These are phyloP conservation scores for Tursiops truncatus DNA, from an alignment of 2,113 vertebrate species.

Conservation along the genomic window DNA sequence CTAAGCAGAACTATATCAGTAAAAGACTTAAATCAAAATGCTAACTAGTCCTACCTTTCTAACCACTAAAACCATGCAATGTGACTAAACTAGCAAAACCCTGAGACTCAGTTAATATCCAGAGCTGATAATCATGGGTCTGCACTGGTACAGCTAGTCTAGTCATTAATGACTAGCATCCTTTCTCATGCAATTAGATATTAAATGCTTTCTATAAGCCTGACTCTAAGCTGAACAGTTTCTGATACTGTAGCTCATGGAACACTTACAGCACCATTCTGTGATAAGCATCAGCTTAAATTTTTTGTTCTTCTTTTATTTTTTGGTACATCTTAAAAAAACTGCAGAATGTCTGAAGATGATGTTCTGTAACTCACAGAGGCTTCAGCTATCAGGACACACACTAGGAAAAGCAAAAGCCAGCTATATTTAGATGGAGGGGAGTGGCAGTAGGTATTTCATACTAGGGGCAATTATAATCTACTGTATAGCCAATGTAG, in stretches of 20 bases:
- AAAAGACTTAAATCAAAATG: conserved; percentile 55
- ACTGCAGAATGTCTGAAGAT: not conserved
- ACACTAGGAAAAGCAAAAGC: not conserved
- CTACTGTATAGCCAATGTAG: conserved; percentile 45
- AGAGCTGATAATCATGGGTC: not conserved
- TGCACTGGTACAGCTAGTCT: not conserved
- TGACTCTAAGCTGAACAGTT: not conserved
- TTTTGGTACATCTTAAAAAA: not conserved
- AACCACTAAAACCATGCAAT: not conserved
- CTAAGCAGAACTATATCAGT: conserved; percentile 21
- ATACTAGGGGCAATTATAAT: conserved; percentile 49
- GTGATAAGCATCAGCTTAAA: not conserved
- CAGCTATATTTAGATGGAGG: conserved; percentile 46
- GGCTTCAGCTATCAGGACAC: not conserved
- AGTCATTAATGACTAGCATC: not conserved
- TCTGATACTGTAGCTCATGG: not conserved
- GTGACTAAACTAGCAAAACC: not conserved
- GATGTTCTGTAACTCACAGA: not conserved
- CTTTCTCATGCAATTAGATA: not conserved
- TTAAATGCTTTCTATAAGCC: not conserved
- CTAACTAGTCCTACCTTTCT: conserved; percentile 32
- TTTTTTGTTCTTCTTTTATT: not conserved
- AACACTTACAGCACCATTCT: not conserved
- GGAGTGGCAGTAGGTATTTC: conserved; percentile 8
- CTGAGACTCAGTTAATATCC: not conserved